phyloP scores from a whole-genome alignment of 2,888 invertebrate species.

The Eristalis intricaria region DNA sequence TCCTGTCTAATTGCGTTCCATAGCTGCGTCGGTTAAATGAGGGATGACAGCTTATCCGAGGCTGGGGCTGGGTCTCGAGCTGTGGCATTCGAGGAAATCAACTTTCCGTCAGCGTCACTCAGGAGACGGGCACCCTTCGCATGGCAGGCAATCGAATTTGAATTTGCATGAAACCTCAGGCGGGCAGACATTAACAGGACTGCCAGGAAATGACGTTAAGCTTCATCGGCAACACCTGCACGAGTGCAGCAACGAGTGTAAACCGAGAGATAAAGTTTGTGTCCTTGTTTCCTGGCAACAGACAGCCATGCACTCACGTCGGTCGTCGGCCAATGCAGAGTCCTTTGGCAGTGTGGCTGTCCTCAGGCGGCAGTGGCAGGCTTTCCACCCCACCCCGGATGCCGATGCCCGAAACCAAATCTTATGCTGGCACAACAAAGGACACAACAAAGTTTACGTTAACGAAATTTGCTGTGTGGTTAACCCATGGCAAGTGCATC shows the following conservation, averaged over 20 bases:
- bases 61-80: neutral
- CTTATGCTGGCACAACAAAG: slow-evolving; percentile 65
- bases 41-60: slow-evolving; percentile 47
- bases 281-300: slow-evolving; percentile 43
- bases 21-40: slow-evolving; percentile 53
- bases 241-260: slow-evolving; percentile 68
- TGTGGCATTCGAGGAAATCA: slow-evolving; percentile 45
- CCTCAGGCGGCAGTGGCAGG: slow-evolving; percentile 26
- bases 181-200: slow-evolving; percentile 11
- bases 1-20: slow-evolving; percentile 61
- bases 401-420: slow-evolving; percentile 37
- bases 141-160: slow-evolving; percentile 54
- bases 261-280: slow-evolving; percentile 66
- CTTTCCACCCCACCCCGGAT: slow-evolving; percentile 17
- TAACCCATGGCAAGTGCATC: slow-evolving; percentile 72
- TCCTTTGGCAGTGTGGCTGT: slow-evolving; percentile 52
- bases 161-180: slow-evolving; percentile 48
- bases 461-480: slow-evolving; percentile 72
- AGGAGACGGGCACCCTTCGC: slow-evolving; percentile 34
- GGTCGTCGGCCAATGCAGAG: slow-evolving; percentile 35
- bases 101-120: slow-evolving; percentile 60
- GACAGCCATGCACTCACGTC: slow-evolving; percentile 1
- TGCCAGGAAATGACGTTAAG: slow-evolving; percentile 49
- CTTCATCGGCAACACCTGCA: slow-evolving; percentile 71
- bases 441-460: slow-evolving; percentile 69